These are phyloP conservation scores for Ranitomeya variabilis DNA, from an alignment of 2,113 vertebrate species.

Conservation along the genomic window DNA sequence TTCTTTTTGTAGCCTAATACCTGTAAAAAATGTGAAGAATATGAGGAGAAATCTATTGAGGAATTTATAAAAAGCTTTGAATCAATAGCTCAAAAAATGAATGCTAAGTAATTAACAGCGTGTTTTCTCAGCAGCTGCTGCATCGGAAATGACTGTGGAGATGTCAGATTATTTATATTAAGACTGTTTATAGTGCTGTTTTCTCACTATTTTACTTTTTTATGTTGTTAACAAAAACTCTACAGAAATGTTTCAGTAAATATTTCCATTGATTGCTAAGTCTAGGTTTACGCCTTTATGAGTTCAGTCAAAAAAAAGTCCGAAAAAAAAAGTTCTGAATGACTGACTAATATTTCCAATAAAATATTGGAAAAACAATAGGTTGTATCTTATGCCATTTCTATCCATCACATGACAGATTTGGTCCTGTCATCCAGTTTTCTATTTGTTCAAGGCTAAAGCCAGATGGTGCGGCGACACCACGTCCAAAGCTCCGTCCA, in stretches of 20 bases:
- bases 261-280: neutral
- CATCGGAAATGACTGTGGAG: neutral
- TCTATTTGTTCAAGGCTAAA: too few species aligned
- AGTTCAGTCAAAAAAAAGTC: too few species aligned
- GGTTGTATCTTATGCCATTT: too few species aligned
- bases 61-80: neutral
- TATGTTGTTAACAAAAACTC: neutral
- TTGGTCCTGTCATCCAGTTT: too few species aligned
- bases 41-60: neutral
- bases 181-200: neutral
- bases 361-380: too few species aligned
- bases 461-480: too few species aligned
- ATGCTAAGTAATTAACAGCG: neutral
- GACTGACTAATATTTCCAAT: too few species aligned
- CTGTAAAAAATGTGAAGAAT: conserved; percentile 27
- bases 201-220: neutral
- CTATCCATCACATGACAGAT: too few species aligned
- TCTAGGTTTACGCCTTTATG: neutral
- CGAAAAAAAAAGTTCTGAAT: too few species aligned
- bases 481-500: too few species aligned
- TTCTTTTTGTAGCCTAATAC: neutral
- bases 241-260: neutral
- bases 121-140: neutral
- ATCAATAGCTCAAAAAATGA: neutral
- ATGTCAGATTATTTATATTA: neutral